phyloP scores from a whole-genome alignment of 2,113 vertebrate genomes.

The Neoarius graeffei region DNA sequence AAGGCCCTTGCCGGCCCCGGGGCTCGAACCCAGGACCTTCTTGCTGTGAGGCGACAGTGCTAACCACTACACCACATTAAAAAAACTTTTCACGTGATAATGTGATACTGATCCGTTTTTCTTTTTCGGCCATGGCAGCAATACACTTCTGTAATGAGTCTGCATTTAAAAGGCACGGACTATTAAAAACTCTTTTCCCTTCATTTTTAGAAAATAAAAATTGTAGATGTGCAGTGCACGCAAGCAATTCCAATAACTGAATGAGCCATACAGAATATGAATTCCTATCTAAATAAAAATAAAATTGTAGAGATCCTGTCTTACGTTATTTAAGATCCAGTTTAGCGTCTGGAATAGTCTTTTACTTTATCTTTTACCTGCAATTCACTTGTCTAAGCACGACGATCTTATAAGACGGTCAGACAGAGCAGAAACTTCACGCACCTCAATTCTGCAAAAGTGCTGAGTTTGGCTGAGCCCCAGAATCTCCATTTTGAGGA shows the following conservation, averaged over 20 bases:
- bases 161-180: neutral
- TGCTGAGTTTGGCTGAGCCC: slow-evolving; percentile 45
- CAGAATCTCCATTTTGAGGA: slow-evolving; percentile 57
- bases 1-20: too few species aligned
- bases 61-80: too few species aligned
- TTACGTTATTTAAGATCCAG: neutral
- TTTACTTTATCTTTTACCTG: neutral
- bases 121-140: too few species aligned
- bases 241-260: too few species aligned
- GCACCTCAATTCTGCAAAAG: slow-evolving; percentile 45
- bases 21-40: too few species aligned
- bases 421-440: slow-evolving; percentile 14
- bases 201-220: neutral
- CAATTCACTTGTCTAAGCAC: neutral
- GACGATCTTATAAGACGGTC: slow-evolving; percentile 9
- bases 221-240: neutral
- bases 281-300: neutral
- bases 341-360: too few species aligned
- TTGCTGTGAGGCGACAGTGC: too few species aligned
- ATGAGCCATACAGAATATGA: neutral
- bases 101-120: too few species aligned
- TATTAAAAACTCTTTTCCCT: neutral
- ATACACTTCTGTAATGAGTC: neutral
- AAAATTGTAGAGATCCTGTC: neutral
- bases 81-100: too few species aligned